A percentile compares a stretch with the other conserved stretches of the same genome.
Conservation (phyloP, 2,113 vertebrate genomes). For the Astur gentilis region DNA sequence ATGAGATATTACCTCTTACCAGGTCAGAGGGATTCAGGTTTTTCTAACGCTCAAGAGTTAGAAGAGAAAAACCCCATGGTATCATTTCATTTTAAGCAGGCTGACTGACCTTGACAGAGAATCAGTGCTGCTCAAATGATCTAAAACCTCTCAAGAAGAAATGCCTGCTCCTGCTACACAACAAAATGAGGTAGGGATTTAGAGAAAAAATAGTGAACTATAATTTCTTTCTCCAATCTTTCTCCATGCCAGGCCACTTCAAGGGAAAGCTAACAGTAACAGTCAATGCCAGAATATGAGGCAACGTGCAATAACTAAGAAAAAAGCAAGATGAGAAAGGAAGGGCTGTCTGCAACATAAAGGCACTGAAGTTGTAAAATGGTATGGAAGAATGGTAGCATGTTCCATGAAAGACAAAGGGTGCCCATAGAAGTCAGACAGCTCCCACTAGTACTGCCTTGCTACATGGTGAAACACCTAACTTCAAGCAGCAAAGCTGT, state of each 20-base stretch:
- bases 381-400: background rate
- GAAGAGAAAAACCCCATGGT: background rate
- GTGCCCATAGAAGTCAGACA: background rate
- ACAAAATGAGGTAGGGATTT: background rate
- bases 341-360: background rate
- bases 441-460: background rate
- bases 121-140: background rate
- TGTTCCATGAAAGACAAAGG: background rate
- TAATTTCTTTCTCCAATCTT: background rate
- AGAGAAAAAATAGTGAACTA: background rate
- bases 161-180: background rate
- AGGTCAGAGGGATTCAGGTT: background rate
- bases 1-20: background rate
- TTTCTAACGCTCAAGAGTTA: background rate
- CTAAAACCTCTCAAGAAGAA: background rate
- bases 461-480: accelerated
- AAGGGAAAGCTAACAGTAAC: background rate
- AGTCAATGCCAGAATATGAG: background rate
- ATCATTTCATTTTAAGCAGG: background rate
- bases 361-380: background rate
- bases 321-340: background rate
- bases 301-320: background rate
- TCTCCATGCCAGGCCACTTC: background rate
- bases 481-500: background rate
- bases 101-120: background rate